Evolutionary conservation across 2,888 invertebrate species (phyloP).

Genomic region (Watsonalla binaria): DNA sequence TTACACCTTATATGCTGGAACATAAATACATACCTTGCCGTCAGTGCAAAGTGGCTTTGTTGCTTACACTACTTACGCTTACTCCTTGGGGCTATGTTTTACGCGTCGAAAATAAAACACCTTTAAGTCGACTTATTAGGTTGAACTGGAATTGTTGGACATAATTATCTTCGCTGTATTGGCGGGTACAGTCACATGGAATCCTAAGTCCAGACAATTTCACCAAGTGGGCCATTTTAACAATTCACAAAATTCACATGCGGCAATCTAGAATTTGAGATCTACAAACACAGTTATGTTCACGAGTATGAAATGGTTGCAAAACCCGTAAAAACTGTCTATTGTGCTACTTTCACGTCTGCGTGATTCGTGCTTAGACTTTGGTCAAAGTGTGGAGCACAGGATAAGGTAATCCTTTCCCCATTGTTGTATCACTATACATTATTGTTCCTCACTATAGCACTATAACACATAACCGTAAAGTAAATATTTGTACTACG

Average conservation of each 20-base stretch:
- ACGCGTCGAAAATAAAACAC: too few species aligned
- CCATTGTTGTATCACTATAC: background rate
- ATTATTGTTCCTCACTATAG: background rate
- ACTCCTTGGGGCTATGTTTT: too few species aligned
- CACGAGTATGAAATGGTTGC: background rate
- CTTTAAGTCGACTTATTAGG: too few species aligned
- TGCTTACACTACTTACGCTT: too few species aligned
- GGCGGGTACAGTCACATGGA: too few species aligned
- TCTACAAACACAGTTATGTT: background rate
- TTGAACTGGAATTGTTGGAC: too few species aligned
- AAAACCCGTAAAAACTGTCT: background rate
- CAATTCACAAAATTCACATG: background rate
- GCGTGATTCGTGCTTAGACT: background rate
- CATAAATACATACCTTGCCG: too few species aligned
- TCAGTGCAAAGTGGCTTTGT: too few species aligned
- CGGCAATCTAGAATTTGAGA: constrained; percentile 21
- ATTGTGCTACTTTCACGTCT: background rate
- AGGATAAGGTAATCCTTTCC: background rate
- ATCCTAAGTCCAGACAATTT: background rate
- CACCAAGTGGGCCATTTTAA: background rate
- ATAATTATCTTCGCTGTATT: too few species aligned
- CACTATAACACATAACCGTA: background rate
- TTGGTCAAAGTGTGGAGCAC: background rate
- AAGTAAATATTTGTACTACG: too few species aligned
- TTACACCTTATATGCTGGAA: too few species aligned